Evolutionary conservation across 2,888 invertebrate species (phyloP), one percentile per base, ranked within the genome.

Genomic region (Nomada flava): DNA sequence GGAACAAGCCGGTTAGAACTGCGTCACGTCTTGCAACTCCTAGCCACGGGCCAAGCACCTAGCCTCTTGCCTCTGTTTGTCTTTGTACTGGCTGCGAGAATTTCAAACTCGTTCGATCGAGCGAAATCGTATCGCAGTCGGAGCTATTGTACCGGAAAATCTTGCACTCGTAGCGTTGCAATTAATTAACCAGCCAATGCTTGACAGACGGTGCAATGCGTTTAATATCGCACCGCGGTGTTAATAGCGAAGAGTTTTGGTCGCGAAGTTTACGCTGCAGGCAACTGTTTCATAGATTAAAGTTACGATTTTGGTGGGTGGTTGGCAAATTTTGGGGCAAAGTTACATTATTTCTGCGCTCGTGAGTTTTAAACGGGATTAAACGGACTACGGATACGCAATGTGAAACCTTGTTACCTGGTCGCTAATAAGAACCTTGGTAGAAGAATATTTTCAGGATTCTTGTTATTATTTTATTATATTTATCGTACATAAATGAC

Each of bases 1-100:
- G 70, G 81, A 79, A 82, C 86, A 84, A 87, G 88, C 82, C 63
- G 83, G 81, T 86, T 77, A 79, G 76, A 76, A 62, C 71, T 76
- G 84, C 84, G 86, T 88, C 86, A 84, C 86, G 82, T 87, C 88
- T 74, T 74, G 76, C 73, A 76, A 82, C 79, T 80, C 70, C 76
- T 82, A 84, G 86, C 87, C 88, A 79, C 80, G 73, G 76, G 73
- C 71, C 26, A 69, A 77, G 50, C 82, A 71, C 55, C 47, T 63
- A 78, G 62, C 82, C 75, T 65, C 50, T 60, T 69, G 62, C 57
- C 71, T 79, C 65, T 83, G 86, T 85, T 86, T 89, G 82, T 89
- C 83, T 88, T 86, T 71, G 72, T 79, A 76, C 73, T 20, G 74
- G 62, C 74, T 81, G 50, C 36, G 36, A 44, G 86, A 82, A 86